Evolutionary conservation across 2,797 vertebrate genomes (phyloP), one percentile per base, ranked within the genome.

Genomic region (Dallia pectoralis): DNA sequence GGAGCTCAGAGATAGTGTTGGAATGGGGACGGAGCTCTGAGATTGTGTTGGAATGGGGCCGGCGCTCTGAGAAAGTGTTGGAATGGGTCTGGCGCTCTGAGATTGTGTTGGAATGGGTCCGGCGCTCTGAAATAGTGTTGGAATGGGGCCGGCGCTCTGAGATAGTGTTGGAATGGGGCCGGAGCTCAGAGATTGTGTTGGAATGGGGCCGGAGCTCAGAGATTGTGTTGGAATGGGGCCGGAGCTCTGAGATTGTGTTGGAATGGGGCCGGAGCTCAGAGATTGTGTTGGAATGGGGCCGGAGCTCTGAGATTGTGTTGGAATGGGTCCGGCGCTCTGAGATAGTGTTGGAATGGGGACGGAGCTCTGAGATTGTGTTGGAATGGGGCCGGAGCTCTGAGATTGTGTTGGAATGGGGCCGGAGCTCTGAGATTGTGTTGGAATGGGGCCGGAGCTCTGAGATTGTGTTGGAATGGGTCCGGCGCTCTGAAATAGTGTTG

Each of bases 111-210:
- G 12, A 33, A 33, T 19, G 18, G n/a, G n/a, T n/a, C n/a, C n/a
- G n/a, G n/a, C n/a, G n/a, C n/a, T n/a, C n/a, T 79, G 48, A 82
- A 79, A 44, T 44, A 44, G 73, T 74, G 30, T 18, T 30, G 18
- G 12, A 33, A 33, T 19, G 18, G n/a, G n/a, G n/a, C n/a, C n/a
- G n/a, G n/a, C n/a, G n/a, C n/a, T n/a, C n/a, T 79, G 48, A 82
- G 79, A 44, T 44, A 44, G 73, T 74, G 30, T 18, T 30, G 18
- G 12, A 33, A 33, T 19, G 18, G n/a, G n/a, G n/a, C n/a, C n/a
- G n/a, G n/a, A n/a, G n/a, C n/a, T n/a, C n/a, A n/a, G n/a, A 82
- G 79, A 44, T 44, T 11, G 73, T 74, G 30, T 18, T 30, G 18
- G 12, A 33, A 33, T 19, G 18, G n/a, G n/a, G n/a, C n/a, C n/a